Evolutionary conservation across 2,797 vertebrate species (phyloP), one percentile per base, ranked within the genome.

Genomic region (Loris lydekkerianus): DNA sequence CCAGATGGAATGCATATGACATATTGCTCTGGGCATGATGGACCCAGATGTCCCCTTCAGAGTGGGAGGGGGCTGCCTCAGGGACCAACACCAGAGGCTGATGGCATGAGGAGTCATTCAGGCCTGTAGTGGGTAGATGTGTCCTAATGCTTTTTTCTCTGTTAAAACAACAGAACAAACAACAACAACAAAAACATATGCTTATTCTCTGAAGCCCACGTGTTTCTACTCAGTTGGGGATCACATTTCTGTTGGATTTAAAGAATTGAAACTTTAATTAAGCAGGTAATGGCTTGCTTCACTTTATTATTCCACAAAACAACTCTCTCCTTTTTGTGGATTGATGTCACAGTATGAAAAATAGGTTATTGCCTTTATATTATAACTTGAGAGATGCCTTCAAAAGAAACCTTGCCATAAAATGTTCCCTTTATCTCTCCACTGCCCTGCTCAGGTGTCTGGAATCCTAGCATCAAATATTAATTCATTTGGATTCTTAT

Each of bases 221-320:
- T 9, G 34, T 94, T 92, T 95, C 29, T 49, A 1, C 56, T 80
- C 63, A 89, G 15, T 31, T 96, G 56, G 63, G 11, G 56, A 89
- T 93, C 37, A 31, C 20, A 78, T 73, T 78, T 93, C 40, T 67
- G 34, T 34, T 93, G 86, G 23, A 61, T 86, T 91, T 58, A 69
- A 91, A 93, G 18, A 18, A 88, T 17, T 78, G 43, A 0, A 53
- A 91, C 34, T 94, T 95, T 91, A 95, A 96, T 95, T 93, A 95
- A 95, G 58, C 46, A 76, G 58, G 5, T 73, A 88, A 58, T 86
- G 78, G 70, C 27, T 17, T 92, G 37, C 34, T 85, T 89, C 72
- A 90, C 27, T 75, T 92, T 96, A 67, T 76, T 40, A 72, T 86
- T 86, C 23, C 27, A 37, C 20, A 27, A 82, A 94, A 93, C 60